Evolutionary conservation across 2,797 vertebrate species (phyloP), one percentile per base, ranked within the genome.

Genomic region (Smutsia gigantea): DNA sequence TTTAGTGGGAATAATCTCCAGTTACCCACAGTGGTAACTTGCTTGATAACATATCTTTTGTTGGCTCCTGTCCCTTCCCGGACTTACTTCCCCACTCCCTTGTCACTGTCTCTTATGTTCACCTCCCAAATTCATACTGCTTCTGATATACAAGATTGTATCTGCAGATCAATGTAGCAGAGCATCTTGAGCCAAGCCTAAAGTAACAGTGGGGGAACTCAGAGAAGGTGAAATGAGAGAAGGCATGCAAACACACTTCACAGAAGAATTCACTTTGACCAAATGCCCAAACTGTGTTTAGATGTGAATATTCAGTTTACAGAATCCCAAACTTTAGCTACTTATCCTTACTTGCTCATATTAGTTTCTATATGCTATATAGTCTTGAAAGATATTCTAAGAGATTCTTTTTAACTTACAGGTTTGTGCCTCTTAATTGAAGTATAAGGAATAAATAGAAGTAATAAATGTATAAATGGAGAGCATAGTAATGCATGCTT

Each of bases 371-470:
- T 15, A 4, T 46, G 17, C 49, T 63, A 6, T 15, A 4, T 46
- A 18, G 68, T 77, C 53, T 90, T 84, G 61, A 77, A 96, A 72
- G 18, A 3, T 7, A 77, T 82, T 59, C 51, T 63, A 11, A 11
- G 34, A 55, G 19, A 0, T 15, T 37, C 21, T 95, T 68, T 74
- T 53, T 3, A 87, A 85, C 96, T 97, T 87, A 90, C 72, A 72
- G 72, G 12, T 13, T 57, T 90, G 23, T 79, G 27, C 3, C 31
- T 92, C 11, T 29, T 94, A 88, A 23, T 46, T 10, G 53, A 89
- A 46, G 14, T 49, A 71, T 63, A 90, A 94, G 34, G 64, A 94
- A 83, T 95, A 90, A 91, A 66, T 55, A 87, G 87, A 89, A 85
- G 88, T 61, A 93, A 53, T 94, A 79, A 78, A 69, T 66, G 68